Percentiles rank a stretch among this genome's conserved stretches.
Conservation (phyloP, 2,113 vertebrate species). For the Gymnarchus niloticus region DNA sequence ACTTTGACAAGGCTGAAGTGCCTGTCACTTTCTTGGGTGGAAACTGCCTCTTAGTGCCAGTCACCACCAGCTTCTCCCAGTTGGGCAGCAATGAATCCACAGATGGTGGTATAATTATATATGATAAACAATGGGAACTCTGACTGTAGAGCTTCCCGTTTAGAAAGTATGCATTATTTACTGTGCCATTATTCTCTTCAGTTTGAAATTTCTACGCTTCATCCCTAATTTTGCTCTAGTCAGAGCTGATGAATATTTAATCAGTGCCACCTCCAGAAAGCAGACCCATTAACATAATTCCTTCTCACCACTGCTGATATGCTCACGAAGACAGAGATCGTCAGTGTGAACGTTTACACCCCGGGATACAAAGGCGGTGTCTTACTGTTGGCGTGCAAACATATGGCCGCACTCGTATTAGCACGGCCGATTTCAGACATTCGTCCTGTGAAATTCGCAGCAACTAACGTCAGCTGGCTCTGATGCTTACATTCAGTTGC, state of each 20-base stretch:
- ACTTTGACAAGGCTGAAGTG: neutral
- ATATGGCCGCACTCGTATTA: neutral
- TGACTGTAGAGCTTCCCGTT: constrained; percentile 80
- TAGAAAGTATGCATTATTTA: constrained; percentile 86
- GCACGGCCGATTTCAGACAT: neutral
- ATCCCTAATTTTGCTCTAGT: constrained; percentile 86
- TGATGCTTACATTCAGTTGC: neutral
- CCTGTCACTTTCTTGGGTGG: neutral
- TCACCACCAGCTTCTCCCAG: constrained; percentile 21
- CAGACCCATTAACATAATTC: constrained; percentile 85
- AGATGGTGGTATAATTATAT: constrained; percentile 57
- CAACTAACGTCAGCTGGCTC: neutral
- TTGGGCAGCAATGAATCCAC: constrained; percentile 44
- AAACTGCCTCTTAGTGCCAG: constrained; percentile 14
- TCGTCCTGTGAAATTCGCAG: neutral
- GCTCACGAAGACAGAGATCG: constrained; percentile 50
- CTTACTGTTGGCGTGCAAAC: neutral
- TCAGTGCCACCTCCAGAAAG: constrained; percentile 80
- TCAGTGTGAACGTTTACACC: neutral
- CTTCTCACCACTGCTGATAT: constrained; percentile 66
- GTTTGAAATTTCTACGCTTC: constrained; percentile 73
- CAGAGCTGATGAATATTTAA: constrained; percentile 91
- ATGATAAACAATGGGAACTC: constrained; percentile 56
- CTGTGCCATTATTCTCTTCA: constrained; percentile 79
- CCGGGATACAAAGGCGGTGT: neutral